Base-by-base conservation (phyloP, 2,797 vertebrate genomes). In the Gorsachius magnificus region DNA sequence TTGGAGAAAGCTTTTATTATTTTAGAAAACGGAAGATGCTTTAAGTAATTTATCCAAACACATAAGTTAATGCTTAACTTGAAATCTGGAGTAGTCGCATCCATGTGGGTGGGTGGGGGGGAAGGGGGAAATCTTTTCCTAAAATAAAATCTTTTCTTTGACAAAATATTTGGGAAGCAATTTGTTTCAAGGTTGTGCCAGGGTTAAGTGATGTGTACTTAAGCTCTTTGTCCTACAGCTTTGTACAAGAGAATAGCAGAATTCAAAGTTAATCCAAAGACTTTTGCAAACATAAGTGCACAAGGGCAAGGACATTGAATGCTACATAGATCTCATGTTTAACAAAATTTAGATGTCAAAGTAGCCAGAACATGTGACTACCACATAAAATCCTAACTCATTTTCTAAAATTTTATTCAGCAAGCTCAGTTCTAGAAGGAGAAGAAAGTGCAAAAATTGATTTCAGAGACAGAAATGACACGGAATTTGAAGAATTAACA, bases 401-500 rank as follows among this genome's bases (percentile, higher is more conserved):
- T 31, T 89, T 88, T 96, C 85, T 85, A 38, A 72, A 81, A 74
- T 96, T 91, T 87, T 29, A 43, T 92, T 65, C 48, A 98, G 98
- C 95, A 54, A 87, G 82, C 53, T 65, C 96, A 2, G 64, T 65
- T 20, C 24, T 45, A 51, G 90, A 96, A 76, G 98, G 97, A 95
- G 97, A 98, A 86, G 96, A 95, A 80, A 70, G 63, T 4, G 15
- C 71, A 38, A 98, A 96, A 10, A 76, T 13, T 14, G 93, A 95
- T 72, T 84, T 91, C 84, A 82, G 92, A 93, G 92, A 95, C 22
- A 95, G 84, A 72, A 94, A 96, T 51, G 38, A 89, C 50, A 92
- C 96, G 20, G 94, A 95, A 36, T 80, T 38, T 45, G 93, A 97
- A 36, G 96, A 94, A 60, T 19, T 45, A 25, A 68, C 97, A 29